Evolutionary conservation across 2,797 vertebrate genomes (phyloP).

Genomic region (Sciurus vulgaris): DNA sequence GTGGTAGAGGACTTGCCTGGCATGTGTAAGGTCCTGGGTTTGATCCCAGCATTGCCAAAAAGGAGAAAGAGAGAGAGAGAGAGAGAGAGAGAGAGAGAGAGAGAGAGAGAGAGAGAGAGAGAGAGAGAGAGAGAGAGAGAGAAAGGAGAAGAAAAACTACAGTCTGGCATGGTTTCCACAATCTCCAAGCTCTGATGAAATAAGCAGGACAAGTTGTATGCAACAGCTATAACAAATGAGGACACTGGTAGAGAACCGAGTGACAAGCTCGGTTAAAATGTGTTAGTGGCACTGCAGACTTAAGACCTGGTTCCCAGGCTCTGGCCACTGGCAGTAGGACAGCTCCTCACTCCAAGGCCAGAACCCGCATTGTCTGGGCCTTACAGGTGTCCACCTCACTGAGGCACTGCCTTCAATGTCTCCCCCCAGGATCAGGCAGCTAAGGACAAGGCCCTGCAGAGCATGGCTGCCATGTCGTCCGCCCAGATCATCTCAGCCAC

Average conservation of each 20-base stretch:
- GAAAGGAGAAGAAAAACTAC: too few species aligned
- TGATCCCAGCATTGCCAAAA: not conserved
- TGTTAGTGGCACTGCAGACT: not conserved
- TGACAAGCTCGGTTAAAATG: not conserved
- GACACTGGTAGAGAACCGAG: not conserved
- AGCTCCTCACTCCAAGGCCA: not conserved
- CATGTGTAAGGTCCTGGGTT: not conserved
- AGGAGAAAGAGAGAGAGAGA: too few species aligned
- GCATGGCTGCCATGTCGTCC: constrained; percentile 97
- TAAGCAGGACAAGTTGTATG: not conserved
- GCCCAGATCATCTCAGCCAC: constrained; percentile 97
- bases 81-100: not conserved
- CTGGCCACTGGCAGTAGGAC: not conserved
- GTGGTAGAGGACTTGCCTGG: not conserved
- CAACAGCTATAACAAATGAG: not conserved
- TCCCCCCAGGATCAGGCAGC: constrained; percentile 94
- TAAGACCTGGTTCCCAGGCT: not conserved
- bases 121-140: not conserved
- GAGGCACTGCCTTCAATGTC: constrained; percentile 80
- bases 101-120: too few species aligned
- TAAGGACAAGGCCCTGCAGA: constrained; percentile 98
- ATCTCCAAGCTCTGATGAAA: not conserved
- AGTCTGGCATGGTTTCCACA: not conserved
- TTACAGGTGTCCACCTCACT: not conserved
- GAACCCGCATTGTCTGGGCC: not conserved